Evolutionary conservation across 35 echinoderm and acorn worm species (phyloP).

Genomic region (Strongylocentrotus purpuratus): DNA sequence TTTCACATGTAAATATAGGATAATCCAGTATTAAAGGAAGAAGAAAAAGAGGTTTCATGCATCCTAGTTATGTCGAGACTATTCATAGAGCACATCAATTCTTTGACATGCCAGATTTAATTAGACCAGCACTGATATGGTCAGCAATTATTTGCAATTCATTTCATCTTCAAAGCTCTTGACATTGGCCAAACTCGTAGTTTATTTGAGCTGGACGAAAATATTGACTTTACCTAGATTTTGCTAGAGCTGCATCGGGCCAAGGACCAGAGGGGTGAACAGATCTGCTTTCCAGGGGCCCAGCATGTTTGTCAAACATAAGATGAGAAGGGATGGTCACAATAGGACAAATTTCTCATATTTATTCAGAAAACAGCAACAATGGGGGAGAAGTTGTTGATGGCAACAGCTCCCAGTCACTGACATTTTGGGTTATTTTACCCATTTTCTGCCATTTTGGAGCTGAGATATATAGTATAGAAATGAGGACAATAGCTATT

Average conservation of each 20-base stretch:
- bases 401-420: not conserved
- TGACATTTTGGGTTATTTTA: not conserved
- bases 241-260: not conserved
- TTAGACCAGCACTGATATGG: not conserved
- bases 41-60: not conserved
- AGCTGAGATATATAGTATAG: not conserved
- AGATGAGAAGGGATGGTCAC: not conserved
- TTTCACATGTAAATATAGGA: not conserved
- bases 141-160: constrained; percentile 18
- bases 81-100: not conserved
- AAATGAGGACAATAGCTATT: not conserved
- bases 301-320: not conserved
- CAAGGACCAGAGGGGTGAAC: not conserved
- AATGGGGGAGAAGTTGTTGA: not conserved
- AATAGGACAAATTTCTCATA: not conserved
- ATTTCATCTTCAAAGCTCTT: constrained; percentile 4
- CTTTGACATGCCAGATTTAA: not conserved
- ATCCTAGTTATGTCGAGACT: not conserved
- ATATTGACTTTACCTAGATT: constrained; percentile 17
- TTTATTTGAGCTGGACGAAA: not conserved
- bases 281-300: not conserved
- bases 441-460: not conserved
- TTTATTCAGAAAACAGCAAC: constrained; percentile 8
- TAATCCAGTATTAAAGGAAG: not conserved
- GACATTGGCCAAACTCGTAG: not conserved